Percentiles rank a stretch among this genome's conserved stretches.
phyloP scores from a whole-genome alignment of 2,888 invertebrate genomes.

The Papilio demoleus region DNA sequence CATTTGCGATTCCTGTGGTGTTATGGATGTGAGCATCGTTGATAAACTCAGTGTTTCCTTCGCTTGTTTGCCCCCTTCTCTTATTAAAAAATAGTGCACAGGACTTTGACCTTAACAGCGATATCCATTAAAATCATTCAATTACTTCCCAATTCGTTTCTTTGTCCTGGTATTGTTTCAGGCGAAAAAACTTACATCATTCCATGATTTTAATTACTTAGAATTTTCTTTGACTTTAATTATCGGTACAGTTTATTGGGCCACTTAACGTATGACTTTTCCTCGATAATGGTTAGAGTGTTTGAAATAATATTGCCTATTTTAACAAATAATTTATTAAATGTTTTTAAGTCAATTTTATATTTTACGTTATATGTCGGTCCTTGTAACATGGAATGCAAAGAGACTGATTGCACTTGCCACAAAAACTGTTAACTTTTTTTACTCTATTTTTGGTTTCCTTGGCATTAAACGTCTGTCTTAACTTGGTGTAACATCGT shows the following conservation, averaged over 20 bases:
- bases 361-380: background rate
- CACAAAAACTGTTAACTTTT: constrained; percentile 9
- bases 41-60: too few species aligned
- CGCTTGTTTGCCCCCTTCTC: too few species aligned
- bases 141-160: too few species aligned
- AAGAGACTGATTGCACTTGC: constrained; percentile 12
- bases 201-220: too few species aligned
- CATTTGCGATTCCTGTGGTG: too few species aligned
- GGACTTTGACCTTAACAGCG: too few species aligned
- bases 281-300: background rate
- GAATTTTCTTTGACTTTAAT: background rate
- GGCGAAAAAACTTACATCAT: too few species aligned
- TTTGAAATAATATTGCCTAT: background rate
- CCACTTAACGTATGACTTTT: too few species aligned
- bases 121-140: too few species aligned
- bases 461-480: background rate
- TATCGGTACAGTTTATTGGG: background rate
- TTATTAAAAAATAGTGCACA: too few species aligned
- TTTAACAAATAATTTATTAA: constrained; percentile 9
- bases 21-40: too few species aligned
- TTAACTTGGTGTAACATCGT: background rate
- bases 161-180: too few species aligned
- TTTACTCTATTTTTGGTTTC: constrained; percentile 12
- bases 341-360: background rate
- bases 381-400: constrained; percentile 8